Evolutionary conservation across 2,113 vertebrate species (phyloP), one percentile per base, ranked within the genome.

Genomic region (Indri indri): DNA sequence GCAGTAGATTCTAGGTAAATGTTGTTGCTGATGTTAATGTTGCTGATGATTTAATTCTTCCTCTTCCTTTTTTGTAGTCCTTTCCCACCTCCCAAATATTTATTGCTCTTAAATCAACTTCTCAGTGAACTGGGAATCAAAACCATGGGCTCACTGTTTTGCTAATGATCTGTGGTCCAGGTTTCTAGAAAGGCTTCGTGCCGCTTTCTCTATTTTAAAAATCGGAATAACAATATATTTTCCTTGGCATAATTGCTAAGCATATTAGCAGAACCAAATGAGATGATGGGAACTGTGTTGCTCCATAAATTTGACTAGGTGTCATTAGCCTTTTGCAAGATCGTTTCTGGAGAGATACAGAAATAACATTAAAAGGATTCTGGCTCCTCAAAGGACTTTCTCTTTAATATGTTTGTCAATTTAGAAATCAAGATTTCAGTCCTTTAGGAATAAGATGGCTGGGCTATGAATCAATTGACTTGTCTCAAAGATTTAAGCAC

Each of bases 231-330:
- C 47, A 85, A 65, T 50, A 18, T 30, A 65, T 88, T 94, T 92
- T 88, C 57, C 22, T 85, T 65, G 32, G 45, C 71, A 70, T 85
- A 81, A 65, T 90, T 47, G 90, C 63, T 86, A 88, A 82, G 88
- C 42, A 73, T 95, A n/a, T 94, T 85, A 91, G 83, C 70, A 91
- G 66, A 79, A 70, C 8, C 87, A 84, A 90, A 87, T 71, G 54
- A 73, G 54, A 88, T 88, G 61, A 66, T 68, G 40, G 71, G 92
- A 93, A 91, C 83, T 68, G 52, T 63, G 61, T 76, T 82, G 34
- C 81, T 96, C 91, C 88, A 30, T 42, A 94, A 96, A 95, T 66
- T 68, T 90, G 74, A 94, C 92, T 88, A 94, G 23, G 42, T 47
- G 45, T 93, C 63, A 92, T 65, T 94, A 89, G 74, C 47, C n/a